A percentile compares a stretch with the other conserved stretches of the same genome.
phyloP scores from a whole-genome alignment of 2,797 vertebrate species.

The Enoplosus armatus region DNA sequence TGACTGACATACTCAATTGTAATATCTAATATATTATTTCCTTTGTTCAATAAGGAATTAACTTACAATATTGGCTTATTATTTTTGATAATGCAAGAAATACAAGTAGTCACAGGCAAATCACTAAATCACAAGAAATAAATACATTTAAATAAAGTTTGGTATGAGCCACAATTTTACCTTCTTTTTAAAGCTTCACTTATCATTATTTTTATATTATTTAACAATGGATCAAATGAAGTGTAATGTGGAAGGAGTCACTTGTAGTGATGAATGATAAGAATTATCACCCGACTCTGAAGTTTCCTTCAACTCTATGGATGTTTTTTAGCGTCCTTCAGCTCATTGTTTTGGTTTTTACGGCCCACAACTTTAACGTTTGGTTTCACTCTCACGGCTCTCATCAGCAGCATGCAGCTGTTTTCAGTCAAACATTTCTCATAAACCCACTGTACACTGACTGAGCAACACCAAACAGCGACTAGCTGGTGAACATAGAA shows the following conservation, averaged over 20 bases:
- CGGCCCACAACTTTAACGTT: not conserved
- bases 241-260: not conserved
- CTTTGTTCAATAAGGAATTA: not conserved
- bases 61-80: too few relatives aligned
- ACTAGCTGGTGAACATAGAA: not conserved
- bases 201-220: not conserved
- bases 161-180: not conserved
- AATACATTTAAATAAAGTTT: not conserved
- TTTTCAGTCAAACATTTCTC: not conserved
- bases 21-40: constrained; percentile 1
- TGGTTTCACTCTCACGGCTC: not conserved
- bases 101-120: not conserved
- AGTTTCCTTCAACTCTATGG: not conserved
- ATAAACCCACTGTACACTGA: not conserved
- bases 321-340: not conserved
- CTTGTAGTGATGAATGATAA: not conserved
- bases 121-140: not conserved
- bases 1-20: constrained; percentile 2
- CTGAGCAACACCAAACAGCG: not conserved
- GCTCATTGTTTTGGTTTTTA: not conserved
- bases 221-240: constrained; percentile 1
- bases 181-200: not conserved
- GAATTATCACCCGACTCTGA: not conserved
- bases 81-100: not conserved
- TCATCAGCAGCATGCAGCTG: not conserved